A percentile compares a stretch with the other conserved stretches of the same genome.
These are phyloP conservation scores for Latrodectus geometricus DNA, from an alignment of 1,140 invertebrate species.

Conservation along the genomic window DNA sequence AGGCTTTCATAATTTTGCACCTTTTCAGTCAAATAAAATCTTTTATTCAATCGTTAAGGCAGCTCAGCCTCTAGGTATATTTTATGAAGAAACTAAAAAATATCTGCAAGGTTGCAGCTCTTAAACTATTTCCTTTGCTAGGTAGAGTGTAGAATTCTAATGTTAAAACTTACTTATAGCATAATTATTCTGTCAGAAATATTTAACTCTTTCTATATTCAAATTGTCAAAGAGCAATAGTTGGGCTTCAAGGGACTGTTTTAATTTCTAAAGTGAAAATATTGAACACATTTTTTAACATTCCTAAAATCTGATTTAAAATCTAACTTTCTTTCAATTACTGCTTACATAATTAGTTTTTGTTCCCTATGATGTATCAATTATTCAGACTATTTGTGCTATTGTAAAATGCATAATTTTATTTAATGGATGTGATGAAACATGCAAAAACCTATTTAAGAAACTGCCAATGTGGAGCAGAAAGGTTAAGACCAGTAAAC, in stretches of 20 bases:
- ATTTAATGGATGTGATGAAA: background rate
- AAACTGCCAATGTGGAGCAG: background rate
- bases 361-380: background rate
- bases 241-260: conserved; percentile 9
- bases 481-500: conserved; percentile 25
- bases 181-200: conserved; percentile 21
- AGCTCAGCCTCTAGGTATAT: conserved; percentile 1
- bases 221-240: conserved; percentile 19
- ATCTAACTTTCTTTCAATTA: background rate
- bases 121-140: conserved; percentile 57
- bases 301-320: conserved; percentile 5
- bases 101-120: conserved; percentile 26
- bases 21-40: conserved; percentile 37
- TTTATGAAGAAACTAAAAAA: background rate
- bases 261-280: background rate
- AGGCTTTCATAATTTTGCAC: conserved; percentile 51
- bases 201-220: conserved; percentile 41
- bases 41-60: conserved; percentile 7
- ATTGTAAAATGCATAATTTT: background rate
- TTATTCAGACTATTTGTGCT: background rate
- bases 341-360: background rate
- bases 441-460: background rate
- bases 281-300: background rate
- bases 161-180: conserved; percentile 46
- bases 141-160: conserved; percentile 45